A percentile compares a stretch with the other conserved stretches of the same genome.
Evolutionary conservation across 1,140 invertebrate species (phyloP).

Genomic region (Octopus sinensis): DNA sequence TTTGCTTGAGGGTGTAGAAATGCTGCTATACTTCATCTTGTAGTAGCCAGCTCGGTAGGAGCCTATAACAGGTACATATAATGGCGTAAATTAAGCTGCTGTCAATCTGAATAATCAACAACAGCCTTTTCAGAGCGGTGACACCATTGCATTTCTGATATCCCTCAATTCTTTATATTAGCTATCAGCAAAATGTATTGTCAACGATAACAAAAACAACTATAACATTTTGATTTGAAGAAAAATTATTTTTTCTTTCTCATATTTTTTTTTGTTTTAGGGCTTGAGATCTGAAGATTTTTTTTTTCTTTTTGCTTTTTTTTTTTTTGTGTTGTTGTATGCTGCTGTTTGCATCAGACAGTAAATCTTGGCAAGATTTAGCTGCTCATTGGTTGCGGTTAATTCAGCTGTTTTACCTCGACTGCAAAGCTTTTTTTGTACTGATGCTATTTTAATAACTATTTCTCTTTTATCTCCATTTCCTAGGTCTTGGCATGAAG

Average conservation of each 20-base stretch:
- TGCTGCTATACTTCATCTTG: too few species aligned
- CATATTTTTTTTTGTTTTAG: background rate
- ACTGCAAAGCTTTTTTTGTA: background rate
- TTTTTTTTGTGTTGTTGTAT: background rate
- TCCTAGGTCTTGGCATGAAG: constrained; percentile 62
- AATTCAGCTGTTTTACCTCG: background rate
- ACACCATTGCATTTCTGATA: too few species aligned
- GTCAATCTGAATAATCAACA: too few species aligned
- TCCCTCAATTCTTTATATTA: too few species aligned
- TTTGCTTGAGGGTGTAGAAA: too few species aligned
- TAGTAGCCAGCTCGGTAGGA: too few species aligned
- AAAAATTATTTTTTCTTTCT: background rate
- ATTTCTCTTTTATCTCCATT: background rate
- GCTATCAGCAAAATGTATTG: too few species aligned
- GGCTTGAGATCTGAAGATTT: background rate
- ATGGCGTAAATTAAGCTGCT: too few species aligned
- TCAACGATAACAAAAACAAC: too few species aligned
- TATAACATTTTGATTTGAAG: too few species aligned
- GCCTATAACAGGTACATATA: too few species aligned
- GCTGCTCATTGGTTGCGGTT: background rate
- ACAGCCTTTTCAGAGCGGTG: too few species aligned
- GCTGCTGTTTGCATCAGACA: background rate
- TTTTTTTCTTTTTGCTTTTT: background rate
- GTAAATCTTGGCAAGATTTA: background rate
- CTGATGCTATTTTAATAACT: background rate